Evolutionary conservation across 64 coral and sea anemone species (phyloP).

Genomic region (Platygyra sinensis): DNA sequence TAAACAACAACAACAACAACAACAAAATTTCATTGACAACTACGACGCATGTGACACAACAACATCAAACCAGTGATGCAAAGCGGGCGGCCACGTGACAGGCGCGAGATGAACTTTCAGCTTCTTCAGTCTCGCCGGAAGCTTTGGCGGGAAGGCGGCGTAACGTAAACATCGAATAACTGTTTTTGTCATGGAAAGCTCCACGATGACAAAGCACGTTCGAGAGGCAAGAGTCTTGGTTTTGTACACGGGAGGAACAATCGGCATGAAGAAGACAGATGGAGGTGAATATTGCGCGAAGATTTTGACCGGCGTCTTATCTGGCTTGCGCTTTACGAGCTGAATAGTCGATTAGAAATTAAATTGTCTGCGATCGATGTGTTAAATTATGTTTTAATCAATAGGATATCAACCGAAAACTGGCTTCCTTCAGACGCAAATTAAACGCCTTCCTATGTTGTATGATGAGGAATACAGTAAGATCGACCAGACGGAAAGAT

Average conservation of each 20-base stretch:
- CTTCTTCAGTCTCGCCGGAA: neutral
- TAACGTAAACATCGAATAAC: no score
- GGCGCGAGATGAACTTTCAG: neutral
- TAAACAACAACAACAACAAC: neutral
- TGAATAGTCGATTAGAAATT: neutral
- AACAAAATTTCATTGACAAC: neutral
- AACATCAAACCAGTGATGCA: neutral
- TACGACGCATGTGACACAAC: neutral
- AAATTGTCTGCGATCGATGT: neutral
- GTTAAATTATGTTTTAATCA: neutral
- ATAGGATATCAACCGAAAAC: constrained; percentile 83
- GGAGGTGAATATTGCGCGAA: constrained; percentile 8
- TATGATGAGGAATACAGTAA: constrained; percentile 66
- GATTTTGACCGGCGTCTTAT: neutral
- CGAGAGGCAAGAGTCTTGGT: constrained; percentile 67
- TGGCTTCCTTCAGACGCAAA: constrained; percentile 80
- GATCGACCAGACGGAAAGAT: neutral
- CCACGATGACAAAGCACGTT: neutral
- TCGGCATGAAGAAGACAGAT: constrained; percentile 92
- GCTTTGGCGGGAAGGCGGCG: no score
- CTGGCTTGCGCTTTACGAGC: no score
- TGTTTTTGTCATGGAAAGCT: neutral
- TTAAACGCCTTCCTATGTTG: constrained; percentile 93
- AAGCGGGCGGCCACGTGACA: neutral
- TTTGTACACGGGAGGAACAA: constrained; percentile 93